phyloP scores from a whole-genome alignment of 2,113 vertebrate species.

The Urocitellus parryii region DNA sequence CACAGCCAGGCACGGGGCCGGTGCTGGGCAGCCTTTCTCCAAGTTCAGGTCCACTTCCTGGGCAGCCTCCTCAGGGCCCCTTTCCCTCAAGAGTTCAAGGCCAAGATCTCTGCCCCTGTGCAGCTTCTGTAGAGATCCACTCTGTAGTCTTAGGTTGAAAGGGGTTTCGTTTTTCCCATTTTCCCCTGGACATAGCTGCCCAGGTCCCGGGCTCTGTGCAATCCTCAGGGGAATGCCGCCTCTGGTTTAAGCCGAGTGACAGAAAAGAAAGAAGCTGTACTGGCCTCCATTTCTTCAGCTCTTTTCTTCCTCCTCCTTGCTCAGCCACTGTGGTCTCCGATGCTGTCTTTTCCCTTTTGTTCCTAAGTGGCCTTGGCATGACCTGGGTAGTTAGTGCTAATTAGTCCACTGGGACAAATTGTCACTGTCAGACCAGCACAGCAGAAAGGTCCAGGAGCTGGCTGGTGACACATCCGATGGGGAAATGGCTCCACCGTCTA shows the following conservation, averaged over 20 bases:
- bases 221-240: neutral
- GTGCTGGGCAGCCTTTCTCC: no score
- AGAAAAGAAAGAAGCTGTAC: neutral
- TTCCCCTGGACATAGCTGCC: neutral
- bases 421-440: constrained; percentile 19
- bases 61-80: neutral
- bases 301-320: neutral
- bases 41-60: neutral
- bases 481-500: constrained; percentile 49
- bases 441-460: neutral
- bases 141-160: neutral
- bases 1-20: neutral
- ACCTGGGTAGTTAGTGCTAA: constrained; percentile 74
- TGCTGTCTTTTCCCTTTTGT: constrained; percentile 47
- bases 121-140: neutral
- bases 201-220: neutral
- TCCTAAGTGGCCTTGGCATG: constrained; percentile 72
- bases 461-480: neutral
- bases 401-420: constrained; percentile 65
- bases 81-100: neutral
- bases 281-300: neutral
- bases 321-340: neutral
- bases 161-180: neutral
- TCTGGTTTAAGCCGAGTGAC: neutral
- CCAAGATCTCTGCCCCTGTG: neutral